A percentile compares a stretch with the other conserved stretches of the same genome.
These are phyloP conservation scores for Pentalonia nigronervosa DNA, from an alignment of 1,140 invertebrate genomes.

Conservation along the genomic window DNA sequence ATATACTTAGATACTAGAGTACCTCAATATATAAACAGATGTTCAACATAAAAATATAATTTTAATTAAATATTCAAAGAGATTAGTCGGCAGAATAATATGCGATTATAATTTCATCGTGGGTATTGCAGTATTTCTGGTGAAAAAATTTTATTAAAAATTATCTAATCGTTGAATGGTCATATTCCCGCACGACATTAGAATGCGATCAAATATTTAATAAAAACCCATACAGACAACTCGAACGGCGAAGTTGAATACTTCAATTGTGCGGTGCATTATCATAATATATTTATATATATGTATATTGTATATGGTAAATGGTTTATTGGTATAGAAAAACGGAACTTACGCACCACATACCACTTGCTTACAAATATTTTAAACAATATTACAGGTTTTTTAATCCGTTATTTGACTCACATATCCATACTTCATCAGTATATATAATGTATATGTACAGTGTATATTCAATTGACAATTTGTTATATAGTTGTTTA, in stretches of 20 bases:
- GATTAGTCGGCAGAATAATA: background rate
- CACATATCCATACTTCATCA: too few species aligned
- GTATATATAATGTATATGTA: too few species aligned
- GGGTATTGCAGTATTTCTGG: background rate
- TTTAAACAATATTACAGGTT: background rate
- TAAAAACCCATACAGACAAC: background rate
- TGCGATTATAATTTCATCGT: background rate
- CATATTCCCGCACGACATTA: background rate
- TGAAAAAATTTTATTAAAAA: slow-evolving; percentile 4
- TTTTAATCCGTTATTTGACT: background rate
- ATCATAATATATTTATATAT: background rate
- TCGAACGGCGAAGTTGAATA: background rate
- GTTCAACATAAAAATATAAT: background rate
- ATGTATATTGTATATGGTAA: background rate
- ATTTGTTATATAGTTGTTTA: too few species aligned
- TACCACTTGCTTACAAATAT: background rate
- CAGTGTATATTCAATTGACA: too few species aligned
- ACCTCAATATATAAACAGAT: background rate
- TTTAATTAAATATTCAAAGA: slow-evolving; percentile 8
- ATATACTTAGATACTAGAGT: background rate
- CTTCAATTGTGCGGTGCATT: background rate
- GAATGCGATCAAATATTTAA: background rate
- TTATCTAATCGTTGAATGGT: background rate
- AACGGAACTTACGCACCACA: background rate
- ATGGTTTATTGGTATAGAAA: background rate